A percentile compares a stretch with the other conserved stretches of the same genome.
phyloP scores from a whole-genome alignment of 1,140 invertebrate genomes.

The Spodoptera frugiperda region DNA sequence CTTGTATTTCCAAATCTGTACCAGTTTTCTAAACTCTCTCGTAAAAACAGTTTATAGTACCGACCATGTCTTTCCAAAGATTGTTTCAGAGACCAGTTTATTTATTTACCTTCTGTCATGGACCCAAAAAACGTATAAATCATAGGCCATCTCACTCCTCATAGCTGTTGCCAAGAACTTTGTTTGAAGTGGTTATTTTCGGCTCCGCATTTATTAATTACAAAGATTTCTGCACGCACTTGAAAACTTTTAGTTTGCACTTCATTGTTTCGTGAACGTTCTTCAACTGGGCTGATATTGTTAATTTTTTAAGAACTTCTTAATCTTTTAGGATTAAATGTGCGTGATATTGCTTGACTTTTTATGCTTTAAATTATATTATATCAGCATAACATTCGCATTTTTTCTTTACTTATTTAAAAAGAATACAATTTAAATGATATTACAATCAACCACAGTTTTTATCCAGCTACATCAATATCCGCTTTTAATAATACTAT shows the following conservation, averaged over 20 bases:
- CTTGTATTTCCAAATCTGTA: no score
- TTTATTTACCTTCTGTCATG: conserved; percentile 8
- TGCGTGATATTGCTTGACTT: no score
- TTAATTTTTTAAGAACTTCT: no score
- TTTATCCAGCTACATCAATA: no score
- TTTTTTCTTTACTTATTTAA: no score
- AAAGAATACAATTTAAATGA: no score
- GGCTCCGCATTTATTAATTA: neutral
- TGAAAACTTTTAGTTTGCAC: neutral
- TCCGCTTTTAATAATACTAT: no score
- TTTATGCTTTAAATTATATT: no score
- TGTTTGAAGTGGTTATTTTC: conserved; percentile 27
- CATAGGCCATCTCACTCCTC: conserved; percentile 6
- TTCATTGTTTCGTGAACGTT: neutral
- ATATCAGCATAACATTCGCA: no score
- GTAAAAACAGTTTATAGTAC: neutral
- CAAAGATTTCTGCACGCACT: neutral
- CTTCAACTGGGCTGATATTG: no score
- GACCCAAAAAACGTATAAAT: conserved; percentile 11
- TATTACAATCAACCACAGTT: no score
- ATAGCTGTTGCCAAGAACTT: conserved; percentile 1
- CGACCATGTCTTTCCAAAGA: conserved; percentile 2
- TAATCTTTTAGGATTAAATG: no score
- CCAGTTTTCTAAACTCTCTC: neutral
- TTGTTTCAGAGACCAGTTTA: neutral